phyloP scores from a whole-genome alignment of 2,888 invertebrate genomes.

The Caradrina kadenii region DNA sequence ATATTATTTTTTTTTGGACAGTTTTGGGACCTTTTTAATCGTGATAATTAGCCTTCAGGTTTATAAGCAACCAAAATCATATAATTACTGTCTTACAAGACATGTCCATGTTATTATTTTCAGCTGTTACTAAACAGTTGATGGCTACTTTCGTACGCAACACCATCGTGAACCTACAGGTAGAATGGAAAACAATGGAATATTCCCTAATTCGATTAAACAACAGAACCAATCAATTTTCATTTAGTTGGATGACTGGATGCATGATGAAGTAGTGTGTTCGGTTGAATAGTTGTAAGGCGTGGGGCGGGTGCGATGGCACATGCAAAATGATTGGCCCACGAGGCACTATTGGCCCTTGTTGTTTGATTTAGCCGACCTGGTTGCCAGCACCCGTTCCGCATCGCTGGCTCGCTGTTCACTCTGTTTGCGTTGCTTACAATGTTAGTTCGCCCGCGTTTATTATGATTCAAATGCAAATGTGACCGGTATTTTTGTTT shows the following conservation, averaged over 20 bases:
- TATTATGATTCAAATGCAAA: constrained; percentile 58
- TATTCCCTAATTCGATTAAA: constrained; percentile 39
- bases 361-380: constrained; percentile 85
- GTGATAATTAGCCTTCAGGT: too few species aligned
- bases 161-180: neutral
- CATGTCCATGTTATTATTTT: too few species aligned
- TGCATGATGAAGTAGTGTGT: constrained; percentile 59
- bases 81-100: too few species aligned
- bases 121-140: too few species aligned
- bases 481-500: constrained; percentile 18
- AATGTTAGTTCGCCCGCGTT: constrained; percentile 64
- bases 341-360: constrained; percentile 65
- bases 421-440: constrained; percentile 63
- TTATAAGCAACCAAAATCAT: too few species aligned
- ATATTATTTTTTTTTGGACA: too few species aligned
- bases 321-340: constrained; percentile 78
- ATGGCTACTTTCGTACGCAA: too few species aligned
- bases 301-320: constrained; percentile 65
- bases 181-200: constrained; percentile 18
- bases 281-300: constrained; percentile 69
- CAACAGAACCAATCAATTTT: constrained; percentile 62
- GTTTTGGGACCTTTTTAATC: too few species aligned
- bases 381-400: constrained; percentile 75
- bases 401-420: constrained; percentile 68
- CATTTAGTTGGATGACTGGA: constrained; percentile 52